A percentile compares a stretch with the other conserved stretches of the same genome.
These are phyloP conservation scores for Neodon shergylaensis DNA, from an alignment of 2,113 vertebrate species.

Conservation along the genomic window DNA sequence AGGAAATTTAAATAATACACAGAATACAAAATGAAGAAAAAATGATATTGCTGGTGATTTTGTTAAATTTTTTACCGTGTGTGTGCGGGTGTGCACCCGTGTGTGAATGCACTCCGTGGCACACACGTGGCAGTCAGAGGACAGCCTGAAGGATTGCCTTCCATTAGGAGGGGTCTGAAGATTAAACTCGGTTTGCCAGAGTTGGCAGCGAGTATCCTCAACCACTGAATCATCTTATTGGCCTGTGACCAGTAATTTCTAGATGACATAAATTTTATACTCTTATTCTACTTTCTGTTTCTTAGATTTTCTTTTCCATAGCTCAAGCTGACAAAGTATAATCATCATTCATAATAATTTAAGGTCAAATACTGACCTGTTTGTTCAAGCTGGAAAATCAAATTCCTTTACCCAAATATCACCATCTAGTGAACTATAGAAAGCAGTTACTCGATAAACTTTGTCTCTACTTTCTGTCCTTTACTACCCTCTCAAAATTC, in stretches of 20 bases:
- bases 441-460: slow-evolving; percentile 16
- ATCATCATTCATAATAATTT: neutral
- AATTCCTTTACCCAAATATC: slow-evolving; percentile 55
- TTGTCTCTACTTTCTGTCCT: neutral
- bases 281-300: neutral
- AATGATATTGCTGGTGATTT: neutral
- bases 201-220: neutral
- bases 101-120: too few relatives aligned
- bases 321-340: slow-evolving; percentile 33
- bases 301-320: neutral
- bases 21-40: neutral
- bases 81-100: rapidly evolving
- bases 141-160: neutral
- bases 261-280: neutral
- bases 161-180: neutral
- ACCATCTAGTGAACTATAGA: neutral
- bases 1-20: neutral
- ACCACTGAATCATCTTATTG: neutral
- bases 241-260: neutral
- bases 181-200: neutral
- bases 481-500: neutral
- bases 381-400: slow-evolving; percentile 45
- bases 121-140: neutral
- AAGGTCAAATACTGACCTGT: slow-evolving; percentile 23
- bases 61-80: neutral